Evolutionary conservation across 1,140 invertebrate species (phyloP).

Genomic region (Eriocheir sinensis): DNA sequence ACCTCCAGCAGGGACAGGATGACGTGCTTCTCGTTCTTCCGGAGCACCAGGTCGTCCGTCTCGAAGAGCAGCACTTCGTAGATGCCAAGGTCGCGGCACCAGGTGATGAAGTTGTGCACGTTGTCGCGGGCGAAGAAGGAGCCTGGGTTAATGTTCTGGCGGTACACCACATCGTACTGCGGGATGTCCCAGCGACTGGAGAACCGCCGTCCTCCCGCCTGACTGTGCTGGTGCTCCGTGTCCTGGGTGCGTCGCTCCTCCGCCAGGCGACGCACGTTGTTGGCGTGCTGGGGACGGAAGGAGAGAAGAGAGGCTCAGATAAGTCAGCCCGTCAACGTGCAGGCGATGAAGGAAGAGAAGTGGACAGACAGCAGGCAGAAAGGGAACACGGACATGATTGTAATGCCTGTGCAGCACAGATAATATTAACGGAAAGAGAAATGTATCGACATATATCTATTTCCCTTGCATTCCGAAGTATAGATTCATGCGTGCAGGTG

Average conservation of each 20-base stretch:
- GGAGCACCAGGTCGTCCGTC: conserved; percentile 96
- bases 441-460: too few relatives aligned
- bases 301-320: background rate
- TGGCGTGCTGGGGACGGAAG: conserved; percentile 87
- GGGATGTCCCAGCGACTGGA: conserved; percentile 80
- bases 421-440: background rate
- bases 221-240: conserved; percentile 30
- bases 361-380: background rate
- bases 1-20: conserved; percentile 96
- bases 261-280: conserved; percentile 92
- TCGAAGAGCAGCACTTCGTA: conserved; percentile 97
- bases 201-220: conserved; percentile 80
- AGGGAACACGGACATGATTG: too few relatives aligned
- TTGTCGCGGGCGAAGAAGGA: conserved; percentile 98
- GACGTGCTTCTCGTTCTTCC: conserved; percentile 98
- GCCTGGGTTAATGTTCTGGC: conserved; percentile 84
- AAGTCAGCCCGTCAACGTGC: background rate
- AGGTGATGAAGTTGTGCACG: conserved; percentile 97
- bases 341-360: background rate
- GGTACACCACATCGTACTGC: conserved; percentile 80
- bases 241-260: conserved; percentile 83
- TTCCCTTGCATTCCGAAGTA: too few relatives aligned
- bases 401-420: background rate
- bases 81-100: conserved; percentile 91
- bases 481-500: too few relatives aligned